Base-by-base conservation (phyloP, 2,888 invertebrate genomes). In the Drosophila colorata region DNA sequence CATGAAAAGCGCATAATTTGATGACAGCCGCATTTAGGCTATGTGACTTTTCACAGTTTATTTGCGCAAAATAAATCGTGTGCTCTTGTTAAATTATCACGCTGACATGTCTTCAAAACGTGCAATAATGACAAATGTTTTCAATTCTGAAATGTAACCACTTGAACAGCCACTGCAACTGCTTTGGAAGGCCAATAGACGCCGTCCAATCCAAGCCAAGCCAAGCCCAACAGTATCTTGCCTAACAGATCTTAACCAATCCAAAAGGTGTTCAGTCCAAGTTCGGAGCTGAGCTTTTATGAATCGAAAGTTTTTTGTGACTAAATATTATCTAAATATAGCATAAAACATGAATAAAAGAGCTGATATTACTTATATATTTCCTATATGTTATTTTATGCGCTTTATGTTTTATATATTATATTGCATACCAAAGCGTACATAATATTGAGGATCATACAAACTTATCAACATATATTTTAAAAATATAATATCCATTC, bases 21-120 rank as follows among this genome's bases (percentile, higher is more conserved):
- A 64, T 80, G 80, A 80, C 77, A 80, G 18, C 25, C 43, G 40
- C 60, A 56, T 44, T 66, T 58, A 33, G 25, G 23, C 25, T 83
- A 80, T 84, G 80, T 80, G 84, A 78, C 78, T 78, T 80, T 80
- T 80, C 38, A 35, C 58, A 51, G 41, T 77, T 77, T 61, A 49
- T 61, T 65, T 60, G 51, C 46, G 40, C 40, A 31, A 59, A 55
- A 33, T 57, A 66, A 70, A 61, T 74, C 51, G 49, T 44, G 20
- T 59, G 46, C 47, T 48, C 18, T 25, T 60, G 63, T 69, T 74
- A 52, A 82, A 80, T 82, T 61, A 87, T 78, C 86, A 87, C 87
- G 88, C 68, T 77, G 86, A 77, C 86, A 87, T 88, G 86, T 86
- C 71, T 67, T 28, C 49, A 43, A 65, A 59, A 86, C 86, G 86